phyloP scores from a whole-genome alignment of 2,888 invertebrate species.

The Napeogenes sylphis region DNA sequence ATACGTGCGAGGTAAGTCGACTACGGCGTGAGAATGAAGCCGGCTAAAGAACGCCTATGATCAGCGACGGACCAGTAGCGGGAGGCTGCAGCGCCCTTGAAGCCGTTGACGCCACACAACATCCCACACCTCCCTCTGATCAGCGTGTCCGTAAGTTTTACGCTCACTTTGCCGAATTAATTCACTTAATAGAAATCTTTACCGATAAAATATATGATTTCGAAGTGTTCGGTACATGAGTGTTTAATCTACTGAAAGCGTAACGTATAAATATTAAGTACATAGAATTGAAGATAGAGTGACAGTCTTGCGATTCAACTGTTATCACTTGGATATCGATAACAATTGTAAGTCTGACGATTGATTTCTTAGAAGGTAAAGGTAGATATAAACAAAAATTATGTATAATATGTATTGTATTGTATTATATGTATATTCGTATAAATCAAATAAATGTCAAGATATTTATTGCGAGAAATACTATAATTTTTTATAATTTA shows the following conservation, averaged over 20 bases:
- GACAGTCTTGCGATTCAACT: constrained; percentile 54
- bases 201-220: background rate
- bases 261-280: constrained; percentile 1
- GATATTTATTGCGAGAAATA: too few relatives aligned
- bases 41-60: constrained; percentile 36
- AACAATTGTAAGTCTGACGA: constrained; percentile 44
- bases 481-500: too few relatives aligned
- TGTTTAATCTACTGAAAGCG: background rate
- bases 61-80: constrained; percentile 28
- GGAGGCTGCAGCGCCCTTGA: constrained; percentile 68
- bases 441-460: too few relatives aligned
- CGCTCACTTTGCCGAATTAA: constrained; percentile 6
- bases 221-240: background rate
- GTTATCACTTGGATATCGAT: constrained; percentile 40
- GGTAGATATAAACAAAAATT: constrained; percentile 8
- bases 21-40: constrained; percentile 48
- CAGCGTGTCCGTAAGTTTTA: constrained; percentile 13
- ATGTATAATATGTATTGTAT: background rate
- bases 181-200: background rate
- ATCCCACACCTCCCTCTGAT: constrained; percentile 29
- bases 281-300: constrained; percentile 34
- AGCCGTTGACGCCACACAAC: constrained; percentile 31
- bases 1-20: constrained; percentile 51
- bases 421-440: too few relatives aligned
- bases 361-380: constrained; percentile 51